Percentiles rank a stretch among this genome's conserved stretches.
Conservation (phyloP, 2,113 vertebrate genomes). For the Ondatra zibethicus region DNA sequence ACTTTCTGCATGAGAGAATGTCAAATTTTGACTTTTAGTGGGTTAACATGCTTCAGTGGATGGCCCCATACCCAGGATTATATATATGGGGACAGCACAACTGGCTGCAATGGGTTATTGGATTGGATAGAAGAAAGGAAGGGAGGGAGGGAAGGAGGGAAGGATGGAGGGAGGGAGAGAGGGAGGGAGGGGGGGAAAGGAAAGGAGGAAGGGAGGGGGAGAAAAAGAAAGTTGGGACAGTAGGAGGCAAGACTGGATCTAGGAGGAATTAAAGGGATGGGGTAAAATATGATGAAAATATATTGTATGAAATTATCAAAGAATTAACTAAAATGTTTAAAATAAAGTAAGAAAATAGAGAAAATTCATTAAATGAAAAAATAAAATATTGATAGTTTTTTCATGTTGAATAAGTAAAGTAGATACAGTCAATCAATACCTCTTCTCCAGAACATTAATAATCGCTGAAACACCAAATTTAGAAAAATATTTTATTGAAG, state of each 20-base stretch:
- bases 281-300: background rate
- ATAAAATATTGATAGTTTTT: background rate
- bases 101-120: background rate
- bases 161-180: fast-evolving
- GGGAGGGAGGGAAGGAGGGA: background rate
- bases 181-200: fast-evolving
- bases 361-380: background rate
- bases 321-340: background rate
- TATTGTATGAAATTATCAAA: background rate
- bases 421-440: conserved; percentile 39
- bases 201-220: background rate
- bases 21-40: background rate
- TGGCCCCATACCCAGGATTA: background rate
- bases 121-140: no score
- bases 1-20: background rate
- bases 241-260: background rate
- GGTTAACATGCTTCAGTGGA: background rate
- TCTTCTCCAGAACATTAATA: background rate
- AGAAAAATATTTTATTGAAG: conserved; percentile 33
- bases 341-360: background rate
- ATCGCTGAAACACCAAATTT: conserved; percentile 38
- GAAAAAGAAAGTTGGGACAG: background rate
- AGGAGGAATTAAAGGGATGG: background rate
- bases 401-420: conserved; percentile 52
- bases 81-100: background rate